Conservation (phyloP, 2,113 vertebrate species). For the Dermatemys mawii region DNA sequence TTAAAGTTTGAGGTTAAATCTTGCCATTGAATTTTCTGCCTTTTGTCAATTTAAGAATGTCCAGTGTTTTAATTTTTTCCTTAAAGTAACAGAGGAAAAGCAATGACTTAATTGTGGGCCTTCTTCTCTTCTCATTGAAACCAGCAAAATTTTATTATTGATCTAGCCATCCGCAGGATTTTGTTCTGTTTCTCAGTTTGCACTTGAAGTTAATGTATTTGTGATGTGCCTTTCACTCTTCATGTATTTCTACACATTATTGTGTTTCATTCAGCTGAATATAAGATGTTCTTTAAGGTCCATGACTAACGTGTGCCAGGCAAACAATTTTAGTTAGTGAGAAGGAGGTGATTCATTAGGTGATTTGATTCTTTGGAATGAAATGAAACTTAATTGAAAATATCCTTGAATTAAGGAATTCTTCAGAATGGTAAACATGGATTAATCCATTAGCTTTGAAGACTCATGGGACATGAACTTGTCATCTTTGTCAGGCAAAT, state of each 20-base stretch:
- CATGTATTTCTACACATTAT: neutral
- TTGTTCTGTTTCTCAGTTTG: constrained; percentile 22
- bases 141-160: neutral
- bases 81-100: rapidly evolving
- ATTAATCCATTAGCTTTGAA: neutral
- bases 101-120: neutral
- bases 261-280: neutral
- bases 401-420: neutral
- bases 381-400: constrained; percentile 37
- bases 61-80: neutral
- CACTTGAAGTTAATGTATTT: constrained; percentile 17
- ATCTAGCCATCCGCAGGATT: neutral
- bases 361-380: constrained; percentile 57
- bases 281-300: neutral
- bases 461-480: rapidly evolving
- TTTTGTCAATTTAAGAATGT: neutral
- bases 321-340: constrained; percentile 37
- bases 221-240: neutral
- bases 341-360: constrained; percentile 50
- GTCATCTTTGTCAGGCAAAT: rapidly evolving
- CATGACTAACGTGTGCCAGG: neutral
- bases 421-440: too few relatives aligned
- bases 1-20: neutral
- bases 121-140: neutral
- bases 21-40: neutral